Evolutionary conservation across 1,140 invertebrate genomes (phyloP).

Genomic region (Zaprionus africanus): DNA sequence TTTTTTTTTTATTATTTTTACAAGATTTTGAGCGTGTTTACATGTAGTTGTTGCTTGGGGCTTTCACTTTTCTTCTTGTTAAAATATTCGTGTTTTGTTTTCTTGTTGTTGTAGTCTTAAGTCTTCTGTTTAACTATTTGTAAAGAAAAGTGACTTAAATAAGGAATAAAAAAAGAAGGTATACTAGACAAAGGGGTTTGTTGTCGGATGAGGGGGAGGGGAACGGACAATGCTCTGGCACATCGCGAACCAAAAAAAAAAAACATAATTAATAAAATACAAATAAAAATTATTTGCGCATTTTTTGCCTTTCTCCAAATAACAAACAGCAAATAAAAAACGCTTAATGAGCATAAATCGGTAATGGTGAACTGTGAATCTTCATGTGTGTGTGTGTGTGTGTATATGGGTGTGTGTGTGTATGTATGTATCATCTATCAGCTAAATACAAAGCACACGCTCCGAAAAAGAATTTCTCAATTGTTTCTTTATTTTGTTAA

Average conservation of each 20-base stretch:
- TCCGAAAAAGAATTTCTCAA: slow-evolving; percentile 28
- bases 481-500: slow-evolving; percentile 17
- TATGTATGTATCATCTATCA: slow-evolving; percentile 18
- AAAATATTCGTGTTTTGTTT: slow-evolving; percentile 29
- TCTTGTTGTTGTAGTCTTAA: slow-evolving; percentile 21
- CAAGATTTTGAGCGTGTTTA: slow-evolving; percentile 70
- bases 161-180: slow-evolving; percentile 23
- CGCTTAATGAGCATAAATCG: slow-evolving; percentile 12
- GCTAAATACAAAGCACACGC: slow-evolving; percentile 46
- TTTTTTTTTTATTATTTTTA: slow-evolving; percentile 43
- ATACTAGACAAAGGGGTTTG: not conserved
- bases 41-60: slow-evolving; percentile 47
- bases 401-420: slow-evolving; percentile 6
- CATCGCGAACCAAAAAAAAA: slow-evolving; percentile 15
- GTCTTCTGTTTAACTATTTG: slow-evolving; percentile 26
- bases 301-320: slow-evolving; percentile 34
- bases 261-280: slow-evolving; percentile 11
- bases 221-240: slow-evolving; percentile 11
- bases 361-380: slow-evolving; percentile 10
- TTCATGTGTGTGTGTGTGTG: slow-evolving; percentile 7
- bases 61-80: slow-evolving; percentile 24
- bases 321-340: slow-evolving; percentile 35
- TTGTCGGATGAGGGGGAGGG: not conserved
- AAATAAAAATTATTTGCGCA: slow-evolving; percentile 40
- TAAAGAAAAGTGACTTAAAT: slow-evolving; percentile 36